phyloP scores from a whole-genome alignment of 2,888 invertebrate species.

The Argynnis bischoffii region DNA sequence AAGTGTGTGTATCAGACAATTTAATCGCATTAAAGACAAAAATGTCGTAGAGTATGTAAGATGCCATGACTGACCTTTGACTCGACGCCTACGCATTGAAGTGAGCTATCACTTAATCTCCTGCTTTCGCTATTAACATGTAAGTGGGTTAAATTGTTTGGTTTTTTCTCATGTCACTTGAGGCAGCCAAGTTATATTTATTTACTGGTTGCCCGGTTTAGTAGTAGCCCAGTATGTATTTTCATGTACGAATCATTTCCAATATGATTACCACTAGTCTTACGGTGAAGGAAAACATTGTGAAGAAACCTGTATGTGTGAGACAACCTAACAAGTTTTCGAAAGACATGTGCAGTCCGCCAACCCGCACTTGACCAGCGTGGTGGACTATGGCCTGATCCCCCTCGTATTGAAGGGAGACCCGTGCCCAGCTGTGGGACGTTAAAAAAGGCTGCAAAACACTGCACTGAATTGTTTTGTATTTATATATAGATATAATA shows the following conservation, averaged over 20 bases:
- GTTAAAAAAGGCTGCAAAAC: too few relatives aligned
- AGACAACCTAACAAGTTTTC: too few relatives aligned
- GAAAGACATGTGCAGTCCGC: too few relatives aligned
- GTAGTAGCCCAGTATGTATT: neutral
- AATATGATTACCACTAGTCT: neutral
- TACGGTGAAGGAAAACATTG: too few relatives aligned
- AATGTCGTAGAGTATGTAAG: neutral
- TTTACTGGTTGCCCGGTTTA: neutral
- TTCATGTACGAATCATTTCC: neutral
- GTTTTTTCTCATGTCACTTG: conserved; percentile 12
- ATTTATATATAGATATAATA: too few relatives aligned
- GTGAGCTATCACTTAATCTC: conserved; percentile 22
- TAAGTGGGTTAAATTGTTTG: conserved; percentile 16
- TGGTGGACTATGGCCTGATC: too few relatives aligned
- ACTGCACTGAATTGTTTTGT: too few relatives aligned
- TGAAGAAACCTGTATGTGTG: too few relatives aligned
- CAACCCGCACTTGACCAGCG: too few relatives aligned
- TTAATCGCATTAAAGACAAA: neutral
- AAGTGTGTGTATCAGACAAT: too few relatives aligned
- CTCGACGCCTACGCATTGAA: conserved; percentile 16
- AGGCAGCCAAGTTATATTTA: neutral
- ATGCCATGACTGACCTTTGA: conserved; percentile 19
- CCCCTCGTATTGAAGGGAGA: too few relatives aligned
- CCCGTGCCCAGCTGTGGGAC: too few relatives aligned
- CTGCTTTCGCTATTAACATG: conserved; percentile 22